These are phyloP conservation scores for Saccostrea glomerata DNA, from an alignment of 1,140 invertebrate species.

Conservation along the genomic window DNA sequence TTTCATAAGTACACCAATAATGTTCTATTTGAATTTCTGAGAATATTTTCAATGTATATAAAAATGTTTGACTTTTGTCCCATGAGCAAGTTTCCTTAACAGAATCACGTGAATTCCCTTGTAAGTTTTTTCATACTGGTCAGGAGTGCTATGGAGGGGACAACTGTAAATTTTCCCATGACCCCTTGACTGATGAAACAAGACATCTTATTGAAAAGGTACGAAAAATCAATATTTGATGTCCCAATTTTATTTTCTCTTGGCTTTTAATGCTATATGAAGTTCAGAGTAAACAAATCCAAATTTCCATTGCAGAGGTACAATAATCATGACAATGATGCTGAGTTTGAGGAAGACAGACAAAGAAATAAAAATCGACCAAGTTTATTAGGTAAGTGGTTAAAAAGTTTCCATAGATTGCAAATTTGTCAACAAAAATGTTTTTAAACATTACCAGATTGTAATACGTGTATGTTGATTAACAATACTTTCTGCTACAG, in stretches of 20 bases:
- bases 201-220: constrained; percentile 85
- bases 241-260: background rate
- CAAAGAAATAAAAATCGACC: constrained; percentile 53
- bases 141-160: constrained; percentile 89
- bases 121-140: constrained; percentile 97
- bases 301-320: constrained; percentile 6
- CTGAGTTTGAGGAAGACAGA: constrained; percentile 45
- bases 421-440: too few species aligned
- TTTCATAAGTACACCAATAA: background rate
- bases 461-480: background rate
- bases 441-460: too few species aligned
- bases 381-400: constrained; percentile 58
- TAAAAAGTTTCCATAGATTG: too few species aligned
- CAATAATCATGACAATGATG: constrained; percentile 38
- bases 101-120: constrained; percentile 90
- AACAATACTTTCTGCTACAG: constrained; percentile 44
- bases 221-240: constrained; percentile 38
- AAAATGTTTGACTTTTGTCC: background rate
- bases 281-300: too few species aligned
- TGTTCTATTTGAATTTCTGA: too few species aligned
- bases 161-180: constrained; percentile 95
- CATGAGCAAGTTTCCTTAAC: constrained; percentile 65
- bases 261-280: too few species aligned
- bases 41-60: too few species aligned
- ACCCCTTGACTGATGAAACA: constrained; percentile 87